These are phyloP conservation scores for Pristionchus maxplancki DNA, from an alignment of 2,888 invertebrate genomes.

Conservation along the genomic window DNA sequence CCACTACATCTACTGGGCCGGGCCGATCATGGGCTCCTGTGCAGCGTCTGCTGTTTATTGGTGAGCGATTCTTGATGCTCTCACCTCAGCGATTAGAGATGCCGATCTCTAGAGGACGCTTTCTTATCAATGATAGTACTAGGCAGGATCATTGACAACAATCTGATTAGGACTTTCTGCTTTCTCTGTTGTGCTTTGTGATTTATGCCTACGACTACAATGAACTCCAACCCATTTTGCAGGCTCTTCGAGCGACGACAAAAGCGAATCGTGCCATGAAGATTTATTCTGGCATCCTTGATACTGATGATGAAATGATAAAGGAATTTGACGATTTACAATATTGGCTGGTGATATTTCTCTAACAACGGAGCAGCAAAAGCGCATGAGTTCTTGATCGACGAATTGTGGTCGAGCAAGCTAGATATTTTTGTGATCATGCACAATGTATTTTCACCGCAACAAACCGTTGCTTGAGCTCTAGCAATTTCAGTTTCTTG, in stretches of 20 bases:
- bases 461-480: no score
- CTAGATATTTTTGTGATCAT: no score
- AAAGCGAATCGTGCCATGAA: not conserved
- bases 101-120: not conserved
- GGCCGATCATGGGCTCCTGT: slow-evolving; percentile 75
- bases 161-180: not conserved
- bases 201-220: not conserved
- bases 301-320: no score
- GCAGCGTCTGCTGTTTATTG: slow-evolving; percentile 75
- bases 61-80: slow-evolving; percentile 55
- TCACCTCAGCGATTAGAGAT: not conserved
- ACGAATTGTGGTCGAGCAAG: no score
- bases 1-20: slow-evolving; percentile 78
- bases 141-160: not conserved
- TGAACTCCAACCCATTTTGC: not conserved
- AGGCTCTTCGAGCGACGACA: slow-evolving; percentile 20
- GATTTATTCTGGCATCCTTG: not conserved
- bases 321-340: no score
- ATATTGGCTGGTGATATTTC: no score
- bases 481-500: no score
- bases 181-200: not conserved
- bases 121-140: not conserved
- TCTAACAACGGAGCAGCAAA: no score
- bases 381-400: no score
- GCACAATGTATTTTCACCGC: no score